These are phyloP conservation scores for Micronisus gabar DNA, from an alignment of 2,113 vertebrate species.

Conservation along the genomic window DNA sequence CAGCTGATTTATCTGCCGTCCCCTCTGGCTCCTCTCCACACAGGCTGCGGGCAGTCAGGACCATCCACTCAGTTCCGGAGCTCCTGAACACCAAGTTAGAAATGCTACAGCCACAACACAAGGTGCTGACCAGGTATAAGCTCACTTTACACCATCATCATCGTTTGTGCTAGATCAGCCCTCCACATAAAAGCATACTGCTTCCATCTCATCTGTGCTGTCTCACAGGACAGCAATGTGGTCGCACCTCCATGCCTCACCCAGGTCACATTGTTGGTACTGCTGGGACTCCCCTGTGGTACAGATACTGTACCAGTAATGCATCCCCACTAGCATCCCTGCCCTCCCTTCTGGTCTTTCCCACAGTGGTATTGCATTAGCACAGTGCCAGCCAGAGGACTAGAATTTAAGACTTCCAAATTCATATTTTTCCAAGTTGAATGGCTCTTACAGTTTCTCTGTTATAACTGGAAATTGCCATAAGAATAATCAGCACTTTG, in stretches of 20 bases:
- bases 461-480: not conserved
- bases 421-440: not conserved
- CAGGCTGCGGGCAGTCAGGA: not conserved
- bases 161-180: not conserved
- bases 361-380: not conserved
- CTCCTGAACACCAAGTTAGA: not conserved
- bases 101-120: not conserved
- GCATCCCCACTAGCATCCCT: not conserved
- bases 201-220: not conserved
- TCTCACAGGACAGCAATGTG: accelerated
- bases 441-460: not conserved
- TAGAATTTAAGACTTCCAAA: not conserved
- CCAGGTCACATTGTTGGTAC: accelerated
- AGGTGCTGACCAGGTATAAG: not conserved
- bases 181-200: accelerated
- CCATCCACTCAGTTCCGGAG: not conserved
- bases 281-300: not conserved
- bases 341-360: not conserved
- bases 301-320: not conserved
- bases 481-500: not conserved
- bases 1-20: accelerated
- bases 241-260: not conserved
- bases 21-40: not conserved
- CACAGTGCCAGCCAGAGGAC: not conserved
- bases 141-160: not conserved